Conservation (phyloP, 1,140 invertebrate species). For the Solenopsis fugax region DNA sequence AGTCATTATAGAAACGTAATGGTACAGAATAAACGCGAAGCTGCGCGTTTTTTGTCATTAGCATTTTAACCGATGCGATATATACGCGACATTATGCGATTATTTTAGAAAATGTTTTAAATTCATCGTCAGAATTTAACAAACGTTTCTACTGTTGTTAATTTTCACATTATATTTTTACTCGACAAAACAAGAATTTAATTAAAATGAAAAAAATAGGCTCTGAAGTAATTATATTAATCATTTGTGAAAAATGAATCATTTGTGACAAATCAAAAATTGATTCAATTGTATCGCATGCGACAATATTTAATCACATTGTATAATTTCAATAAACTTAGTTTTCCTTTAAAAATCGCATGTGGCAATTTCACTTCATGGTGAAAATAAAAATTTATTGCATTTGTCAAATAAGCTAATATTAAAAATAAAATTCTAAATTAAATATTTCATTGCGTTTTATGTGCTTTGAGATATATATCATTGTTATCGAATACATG, state of each 20-base stretch:
- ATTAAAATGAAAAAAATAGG: no score
- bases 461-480: not conserved
- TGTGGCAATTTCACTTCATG: no score
- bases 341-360: no score
- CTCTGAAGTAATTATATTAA: no score
- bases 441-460: not conserved
- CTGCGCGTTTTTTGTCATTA: not conserved
- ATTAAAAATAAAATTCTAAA: not conserved
- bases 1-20: not conserved
- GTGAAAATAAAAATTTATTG: not conserved
- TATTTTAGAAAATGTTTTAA: not conserved
- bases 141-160: not conserved
- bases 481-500: not conserved
- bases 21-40: not conserved
- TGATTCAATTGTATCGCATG: no score
- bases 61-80: not conserved
- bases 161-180: not conserved
- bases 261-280: no score
- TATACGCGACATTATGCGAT: not conserved
- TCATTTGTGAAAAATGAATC: no score
- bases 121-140: not conserved
- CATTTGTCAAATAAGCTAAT: not conserved
- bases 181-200: no score
- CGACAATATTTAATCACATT: no score
- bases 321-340: no score